These are phyloP conservation scores for Pseudoips prasinana DNA, from an alignment of 2,888 invertebrate species.

Conservation along the genomic window DNA sequence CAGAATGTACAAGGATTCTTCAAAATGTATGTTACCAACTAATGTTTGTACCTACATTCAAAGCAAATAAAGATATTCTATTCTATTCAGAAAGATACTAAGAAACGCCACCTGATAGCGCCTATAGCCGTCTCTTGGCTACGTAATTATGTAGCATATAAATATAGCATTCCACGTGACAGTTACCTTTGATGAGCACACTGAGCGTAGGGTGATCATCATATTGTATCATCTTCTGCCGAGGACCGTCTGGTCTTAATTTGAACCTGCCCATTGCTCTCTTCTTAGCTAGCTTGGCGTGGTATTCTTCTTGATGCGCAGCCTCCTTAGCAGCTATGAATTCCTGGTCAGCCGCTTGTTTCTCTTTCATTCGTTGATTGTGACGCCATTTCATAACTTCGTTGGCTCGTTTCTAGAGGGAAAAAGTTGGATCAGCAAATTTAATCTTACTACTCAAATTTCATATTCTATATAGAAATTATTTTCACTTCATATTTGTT, in stretches of 20 bases:
- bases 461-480: too few relatives aligned
- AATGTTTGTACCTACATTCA: too few relatives aligned
- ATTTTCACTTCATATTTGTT: too few relatives aligned
- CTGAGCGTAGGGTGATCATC: conserved; percentile 81
- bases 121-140: too few relatives aligned
- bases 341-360: conserved; percentile 83
- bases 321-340: conserved; percentile 85
- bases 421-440: background rate
- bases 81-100: too few relatives aligned
- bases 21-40: too few relatives aligned
- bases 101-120: too few relatives aligned
- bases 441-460: too few relatives aligned
- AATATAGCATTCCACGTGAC: too few relatives aligned
- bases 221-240: conserved; percentile 70
- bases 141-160: too few relatives aligned
- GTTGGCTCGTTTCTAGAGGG: conserved; percentile 83
- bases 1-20: too few relatives aligned
- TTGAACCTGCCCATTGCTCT: conserved; percentile 82
- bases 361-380: conserved; percentile 81
- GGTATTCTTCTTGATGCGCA: conserved; percentile 85
- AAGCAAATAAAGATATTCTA: too few relatives aligned
- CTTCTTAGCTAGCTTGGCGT: conserved; percentile 81
- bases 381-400: conserved; percentile 86
- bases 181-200: conserved; percentile 85
- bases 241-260: conserved; percentile 79